A percentile compares a stretch with the other conserved stretches of the same genome.
These are phyloP conservation scores for Stegophylla sp. DNA, from an alignment of 2,888 invertebrate genomes.

Conservation along the genomic window DNA sequence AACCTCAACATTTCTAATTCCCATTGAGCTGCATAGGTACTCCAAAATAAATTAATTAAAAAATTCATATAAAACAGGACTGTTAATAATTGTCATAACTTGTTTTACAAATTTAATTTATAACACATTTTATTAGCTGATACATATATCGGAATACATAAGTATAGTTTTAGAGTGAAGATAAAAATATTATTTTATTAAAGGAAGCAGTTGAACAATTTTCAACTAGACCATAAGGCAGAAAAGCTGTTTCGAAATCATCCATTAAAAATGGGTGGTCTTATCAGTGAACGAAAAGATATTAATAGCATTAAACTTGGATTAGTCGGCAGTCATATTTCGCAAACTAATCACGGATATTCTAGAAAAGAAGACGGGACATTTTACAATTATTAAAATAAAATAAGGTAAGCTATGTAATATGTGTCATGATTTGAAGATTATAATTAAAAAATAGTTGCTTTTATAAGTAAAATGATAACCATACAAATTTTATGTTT, in stretches of 20 bases:
- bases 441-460: no score
- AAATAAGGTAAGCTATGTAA: background rate
- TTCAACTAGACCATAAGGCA: background rate
- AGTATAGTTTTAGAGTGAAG: no score
- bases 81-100: no score
- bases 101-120: no score
- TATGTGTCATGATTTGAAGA: no score
- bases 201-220: conserved; percentile 37
- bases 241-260: conserved; percentile 55
- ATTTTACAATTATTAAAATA: conserved; percentile 48
- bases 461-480: no score
- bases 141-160: no score
- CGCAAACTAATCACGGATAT: conserved; percentile 55
- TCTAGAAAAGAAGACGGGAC: conserved; percentile 55
- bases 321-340: conserved; percentile 48
- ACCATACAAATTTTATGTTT: background rate
- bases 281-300: conserved; percentile 39
- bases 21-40: no score
- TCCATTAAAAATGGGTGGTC: conserved; percentile 45
- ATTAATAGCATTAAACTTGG: conserved; percentile 52
- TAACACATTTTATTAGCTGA: no score
- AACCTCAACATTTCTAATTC: no score
- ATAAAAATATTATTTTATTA: background rate
- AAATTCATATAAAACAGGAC: no score
- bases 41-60: no score